These are phyloP conservation scores for Chelonia mydas DNA, from an alignment of 2,797 vertebrate species.

Conservation along the genomic window DNA sequence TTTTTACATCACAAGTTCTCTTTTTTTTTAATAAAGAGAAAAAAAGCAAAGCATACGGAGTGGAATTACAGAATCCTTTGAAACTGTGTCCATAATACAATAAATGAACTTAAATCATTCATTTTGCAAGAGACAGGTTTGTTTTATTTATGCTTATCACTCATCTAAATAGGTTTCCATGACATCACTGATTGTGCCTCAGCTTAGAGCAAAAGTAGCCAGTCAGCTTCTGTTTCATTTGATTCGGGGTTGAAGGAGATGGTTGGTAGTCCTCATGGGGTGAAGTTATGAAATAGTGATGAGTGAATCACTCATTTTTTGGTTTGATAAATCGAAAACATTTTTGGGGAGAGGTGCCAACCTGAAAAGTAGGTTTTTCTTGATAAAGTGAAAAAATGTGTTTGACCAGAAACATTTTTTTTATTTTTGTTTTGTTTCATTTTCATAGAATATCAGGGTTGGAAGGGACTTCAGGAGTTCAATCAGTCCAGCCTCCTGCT, in stretches of 20 bases:
- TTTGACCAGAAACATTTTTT: neutral
- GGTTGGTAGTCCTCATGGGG: neutral
- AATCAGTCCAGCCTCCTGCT: no score
- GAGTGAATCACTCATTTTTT: neutral
- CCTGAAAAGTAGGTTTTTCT: neutral
- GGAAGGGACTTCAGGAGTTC: no score
- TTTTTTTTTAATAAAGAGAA: constrained; percentile 65
- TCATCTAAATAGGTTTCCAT: constrained; percentile 24
- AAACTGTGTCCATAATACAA: neutral
- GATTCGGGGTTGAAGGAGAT: neutral
- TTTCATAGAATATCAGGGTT: no score
- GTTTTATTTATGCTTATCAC: constrained; percentile 24
- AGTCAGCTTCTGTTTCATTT: neutral
- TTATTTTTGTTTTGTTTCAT: neutral
- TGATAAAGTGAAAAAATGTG: neutral
- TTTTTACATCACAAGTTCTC: constrained; percentile 51
- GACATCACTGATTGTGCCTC: neutral
- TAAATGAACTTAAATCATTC: constrained; percentile 17
- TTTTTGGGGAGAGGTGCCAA: neutral
- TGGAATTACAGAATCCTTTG: constrained; percentile 34
- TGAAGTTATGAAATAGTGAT: neutral
- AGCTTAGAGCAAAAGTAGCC: neutral
- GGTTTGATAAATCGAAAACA: neutral
- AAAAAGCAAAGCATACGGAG: constrained; percentile 48
- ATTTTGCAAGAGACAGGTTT: constrained; percentile 17